Percentiles rank a stretch among this genome's conserved stretches.
These are phyloP conservation scores for Epiblema foenella DNA, from an alignment of 2,888 invertebrate species.

Conservation along the genomic window DNA sequence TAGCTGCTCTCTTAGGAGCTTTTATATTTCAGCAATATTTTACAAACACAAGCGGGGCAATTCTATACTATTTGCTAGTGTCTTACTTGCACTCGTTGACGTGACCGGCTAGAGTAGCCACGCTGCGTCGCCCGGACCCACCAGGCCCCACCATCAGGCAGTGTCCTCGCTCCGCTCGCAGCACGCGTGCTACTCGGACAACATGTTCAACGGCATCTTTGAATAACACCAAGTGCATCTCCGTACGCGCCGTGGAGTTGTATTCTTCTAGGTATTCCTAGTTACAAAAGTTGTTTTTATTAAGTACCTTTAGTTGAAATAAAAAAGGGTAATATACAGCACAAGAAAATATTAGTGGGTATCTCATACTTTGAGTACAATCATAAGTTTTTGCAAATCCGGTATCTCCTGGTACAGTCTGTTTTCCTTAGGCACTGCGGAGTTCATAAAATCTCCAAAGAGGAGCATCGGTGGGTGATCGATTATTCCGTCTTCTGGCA, in stretches of 20 bases:
- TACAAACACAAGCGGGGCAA: not conserved
- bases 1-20: not conserved
- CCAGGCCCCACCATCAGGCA: conserved; percentile 95
- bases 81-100: conserved; percentile 91
- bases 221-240: conserved; percentile 94
- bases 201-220: conserved; percentile 95
- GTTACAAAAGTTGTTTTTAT: conserved; percentile 42
- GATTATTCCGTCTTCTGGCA: conserved; percentile 86
- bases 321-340: too few species aligned
- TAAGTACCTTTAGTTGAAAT: not conserved
- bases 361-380: conserved; percentile 86
- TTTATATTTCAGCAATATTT: not conserved
- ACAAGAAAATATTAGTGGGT: not conserved
- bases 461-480: conserved; percentile 88
- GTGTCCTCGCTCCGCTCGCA: conserved; percentile 94
- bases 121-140: conserved; percentile 95
- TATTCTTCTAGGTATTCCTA: conserved; percentile 94
- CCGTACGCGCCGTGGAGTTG: conserved; percentile 90
- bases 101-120: conserved; percentile 93
- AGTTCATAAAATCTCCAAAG: conserved; percentile 94
- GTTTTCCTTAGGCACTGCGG: conserved; percentile 89
- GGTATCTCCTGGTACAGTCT: conserved; percentile 93
- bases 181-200: conserved; percentile 92
- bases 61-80: not conserved
- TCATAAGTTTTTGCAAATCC: conserved; percentile 89